Evolutionary conservation across 2,888 invertebrate species (phyloP).

Genomic region (Gerosis bhagava): DNA sequence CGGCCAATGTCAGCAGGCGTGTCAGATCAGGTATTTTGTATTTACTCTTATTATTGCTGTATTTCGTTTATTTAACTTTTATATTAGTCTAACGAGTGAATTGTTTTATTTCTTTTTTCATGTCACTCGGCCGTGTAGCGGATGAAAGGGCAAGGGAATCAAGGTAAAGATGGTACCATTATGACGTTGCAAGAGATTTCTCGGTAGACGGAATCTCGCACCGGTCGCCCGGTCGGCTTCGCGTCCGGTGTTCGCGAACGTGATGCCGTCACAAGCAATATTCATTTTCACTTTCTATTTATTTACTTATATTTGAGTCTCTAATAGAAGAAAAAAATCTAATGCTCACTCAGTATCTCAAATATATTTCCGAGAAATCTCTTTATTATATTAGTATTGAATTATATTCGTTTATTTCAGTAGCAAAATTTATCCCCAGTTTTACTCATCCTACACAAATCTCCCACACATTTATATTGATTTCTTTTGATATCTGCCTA

Average conservation of each 20-base stretch:
- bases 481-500: conserved; percentile 15
- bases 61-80: conserved; percentile 40
- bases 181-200: conserved; percentile 79
- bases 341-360: too few relatives aligned
- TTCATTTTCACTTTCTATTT: conserved; percentile 44
- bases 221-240: conserved; percentile 78
- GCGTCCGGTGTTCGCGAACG: conserved; percentile 48
- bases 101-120: conserved; percentile 79
- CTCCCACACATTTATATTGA: conserved; percentile 24
- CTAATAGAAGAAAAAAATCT: too few relatives aligned
- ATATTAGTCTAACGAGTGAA: conserved; percentile 43
- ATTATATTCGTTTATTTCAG: conserved; percentile 1
- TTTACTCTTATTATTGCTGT: conserved; percentile 52
- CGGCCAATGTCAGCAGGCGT: conserved; percentile 96
- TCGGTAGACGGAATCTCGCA: conserved; percentile 55
- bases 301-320: background rate
- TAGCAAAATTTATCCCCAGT: too few relatives aligned
- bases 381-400: too few relatives aligned
- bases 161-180: conserved; percentile 83
- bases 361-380: conserved; percentile 9
- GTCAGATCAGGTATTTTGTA: conserved; percentile 91
- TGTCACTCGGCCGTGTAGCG: conserved; percentile 83
- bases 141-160: conserved; percentile 94
- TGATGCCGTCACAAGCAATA: conserved; percentile 48
- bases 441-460: conserved; percentile 15